Conservation (phyloP, 2,797 vertebrate species). For the Hypotaenidia okinawae region DNA sequence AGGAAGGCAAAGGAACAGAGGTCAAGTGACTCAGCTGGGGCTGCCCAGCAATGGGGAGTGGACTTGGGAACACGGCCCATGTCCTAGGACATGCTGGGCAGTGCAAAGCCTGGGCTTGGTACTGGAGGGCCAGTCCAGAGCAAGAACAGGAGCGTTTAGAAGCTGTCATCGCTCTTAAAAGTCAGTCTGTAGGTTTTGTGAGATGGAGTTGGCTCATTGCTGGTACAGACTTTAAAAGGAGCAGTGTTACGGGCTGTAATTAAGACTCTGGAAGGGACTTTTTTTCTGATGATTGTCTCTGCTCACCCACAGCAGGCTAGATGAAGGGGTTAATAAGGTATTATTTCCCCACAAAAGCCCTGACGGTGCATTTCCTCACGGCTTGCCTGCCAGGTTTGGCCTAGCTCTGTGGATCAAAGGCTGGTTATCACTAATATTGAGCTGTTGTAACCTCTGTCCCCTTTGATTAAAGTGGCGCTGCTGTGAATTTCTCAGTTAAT, state of each 20-base stretch:
- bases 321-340: constrained; percentile 86
- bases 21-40: accelerated
- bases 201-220: background rate
- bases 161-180: background rate
- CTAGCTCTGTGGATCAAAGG: constrained; percentile 92
- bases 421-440: constrained; percentile 93
- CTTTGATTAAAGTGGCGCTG: constrained; percentile 87
- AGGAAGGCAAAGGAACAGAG: background rate
- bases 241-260: background rate
- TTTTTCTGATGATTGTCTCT: constrained; percentile 34
- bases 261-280: constrained; percentile 1
- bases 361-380: constrained; percentile 88
- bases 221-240: background rate
- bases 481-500: constrained; percentile 88
- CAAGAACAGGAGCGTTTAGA: background rate
- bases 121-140: background rate
- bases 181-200: background rate
- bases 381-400: constrained; percentile 85
- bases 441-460: constrained; percentile 95
- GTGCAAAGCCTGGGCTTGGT: background rate
- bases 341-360: constrained; percentile 90
- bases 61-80: background rate
- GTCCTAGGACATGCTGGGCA: background rate
- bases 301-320: constrained; percentile 62
- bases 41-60: background rate